phyloP scores from a whole-genome alignment of 1,140 invertebrate genomes.

The Psilanteris sp. region DNA sequence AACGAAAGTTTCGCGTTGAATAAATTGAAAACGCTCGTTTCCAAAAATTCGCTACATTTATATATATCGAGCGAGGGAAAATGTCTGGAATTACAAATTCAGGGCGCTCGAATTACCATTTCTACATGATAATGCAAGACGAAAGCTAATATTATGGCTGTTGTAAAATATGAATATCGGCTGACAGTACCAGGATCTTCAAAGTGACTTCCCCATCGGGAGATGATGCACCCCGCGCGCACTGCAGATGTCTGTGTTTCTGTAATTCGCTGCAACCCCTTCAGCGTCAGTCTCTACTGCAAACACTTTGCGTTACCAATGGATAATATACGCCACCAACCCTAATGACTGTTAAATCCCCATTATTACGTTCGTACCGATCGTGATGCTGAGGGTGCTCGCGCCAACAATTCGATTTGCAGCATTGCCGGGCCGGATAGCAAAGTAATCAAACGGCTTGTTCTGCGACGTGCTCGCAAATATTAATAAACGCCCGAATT shows the following conservation, averaged over 20 bases:
- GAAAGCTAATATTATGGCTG: slow-evolving; percentile 20
- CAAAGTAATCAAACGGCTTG: too few relatives aligned
- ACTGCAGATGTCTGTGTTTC: slow-evolving; percentile 50
- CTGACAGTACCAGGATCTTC: slow-evolving; percentile 25
- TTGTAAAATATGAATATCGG: slow-evolving; percentile 18
- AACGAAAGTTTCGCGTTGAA: too few relatives aligned
- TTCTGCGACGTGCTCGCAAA: slow-evolving; percentile 26
- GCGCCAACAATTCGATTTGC: slow-evolving; percentile 55
- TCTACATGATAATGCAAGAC: too few relatives aligned
- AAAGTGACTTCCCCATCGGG: slow-evolving; percentile 31
- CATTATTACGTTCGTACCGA: slow-evolving; percentile 68
- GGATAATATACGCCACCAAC: slow-evolving; percentile 68
- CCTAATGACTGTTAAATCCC: slow-evolving; percentile 72
- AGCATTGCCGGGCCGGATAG: too few relatives aligned
- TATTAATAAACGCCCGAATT: slow-evolving; percentile 26
- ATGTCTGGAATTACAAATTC: too few relatives aligned
- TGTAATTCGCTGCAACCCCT: slow-evolving; percentile 41
- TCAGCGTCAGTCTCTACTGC: slow-evolving; percentile 54
- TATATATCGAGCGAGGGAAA: too few relatives aligned
- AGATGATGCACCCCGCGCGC: slow-evolving; percentile 33
- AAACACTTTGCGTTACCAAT: slow-evolving; percentile 71
- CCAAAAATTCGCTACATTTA: too few relatives aligned
- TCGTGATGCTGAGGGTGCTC: slow-evolving; percentile 49
- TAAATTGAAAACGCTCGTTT: too few relatives aligned
- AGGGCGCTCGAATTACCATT: too few relatives aligned